Conservation (phyloP, 2,888 invertebrate species). For the Mythimna albipuncta region DNA sequence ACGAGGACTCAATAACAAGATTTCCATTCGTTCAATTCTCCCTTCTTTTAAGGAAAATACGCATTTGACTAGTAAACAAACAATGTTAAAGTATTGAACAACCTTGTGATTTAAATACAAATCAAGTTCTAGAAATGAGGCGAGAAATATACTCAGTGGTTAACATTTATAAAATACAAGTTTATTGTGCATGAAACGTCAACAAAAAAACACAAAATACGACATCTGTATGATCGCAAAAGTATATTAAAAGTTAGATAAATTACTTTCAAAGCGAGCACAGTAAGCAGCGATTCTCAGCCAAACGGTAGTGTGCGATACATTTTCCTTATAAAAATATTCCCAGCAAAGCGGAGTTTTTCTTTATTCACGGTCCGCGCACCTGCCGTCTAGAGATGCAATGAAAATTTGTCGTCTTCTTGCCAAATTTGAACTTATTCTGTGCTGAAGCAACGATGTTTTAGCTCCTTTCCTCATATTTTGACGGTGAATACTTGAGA, state of each 20-base stretch:
- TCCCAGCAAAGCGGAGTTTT: conserved; percentile 74
- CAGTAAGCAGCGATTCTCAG: conserved; percentile 76
- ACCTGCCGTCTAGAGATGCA: conserved; percentile 80
- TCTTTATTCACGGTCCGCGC: conserved; percentile 82
- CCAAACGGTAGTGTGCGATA: conserved; percentile 73
- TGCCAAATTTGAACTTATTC: conserved; percentile 84
- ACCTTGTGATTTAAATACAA: conserved; percentile 40
- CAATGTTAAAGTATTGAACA: conserved; percentile 6
- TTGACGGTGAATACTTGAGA: conserved; percentile 71
- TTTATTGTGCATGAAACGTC: conserved; percentile 20
- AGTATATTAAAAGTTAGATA: conserved; percentile 70
- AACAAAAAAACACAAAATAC: conserved; percentile 47
- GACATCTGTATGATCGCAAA: conserved; percentile 40
- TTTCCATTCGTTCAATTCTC: conserved; percentile 33
- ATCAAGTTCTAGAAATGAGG: conserved; percentile 9
- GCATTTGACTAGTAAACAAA: conserved; percentile 16
- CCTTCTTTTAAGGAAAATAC: conserved; percentile 37
- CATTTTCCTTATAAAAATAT: conserved; percentile 83
- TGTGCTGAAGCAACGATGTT: conserved; percentile 73
- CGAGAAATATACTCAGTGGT: not conserved
- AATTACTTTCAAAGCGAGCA: conserved; percentile 70
- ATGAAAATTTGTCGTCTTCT: conserved; percentile 85
- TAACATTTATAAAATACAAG: not conserved
- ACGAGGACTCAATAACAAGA: conserved; percentile 47
- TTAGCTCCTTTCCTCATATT: conserved; percentile 72